A percentile compares a stretch with the other conserved stretches of the same genome.
Evolutionary conservation across 2,113 vertebrate genomes (phyloP).

Genomic region (Macaca nemestrina): DNA sequence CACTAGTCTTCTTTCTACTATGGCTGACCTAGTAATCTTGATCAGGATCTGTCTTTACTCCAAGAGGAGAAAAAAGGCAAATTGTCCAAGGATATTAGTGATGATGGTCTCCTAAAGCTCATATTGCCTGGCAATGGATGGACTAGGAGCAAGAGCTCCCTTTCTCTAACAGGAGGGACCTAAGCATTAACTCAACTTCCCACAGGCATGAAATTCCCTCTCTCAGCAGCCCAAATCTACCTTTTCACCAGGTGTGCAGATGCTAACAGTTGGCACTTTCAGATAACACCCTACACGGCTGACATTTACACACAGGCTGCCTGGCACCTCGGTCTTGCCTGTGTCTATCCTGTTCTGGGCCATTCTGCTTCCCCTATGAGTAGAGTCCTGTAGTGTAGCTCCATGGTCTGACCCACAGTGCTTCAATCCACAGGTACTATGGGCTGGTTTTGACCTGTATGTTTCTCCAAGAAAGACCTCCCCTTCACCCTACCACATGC

Average conservation of each 20-base stretch:
- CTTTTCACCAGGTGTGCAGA: neutral
- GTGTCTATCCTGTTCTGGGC: fast-evolving
- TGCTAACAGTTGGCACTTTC: neutral
- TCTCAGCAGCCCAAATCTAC: neutral
- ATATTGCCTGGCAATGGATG: fast-evolving
- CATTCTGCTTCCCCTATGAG: neutral
- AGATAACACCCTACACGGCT: neutral
- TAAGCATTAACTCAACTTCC: neutral
- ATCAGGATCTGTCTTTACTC: neutral
- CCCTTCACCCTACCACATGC: neutral
- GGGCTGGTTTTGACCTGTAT: neutral
- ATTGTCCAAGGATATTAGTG: neutral
- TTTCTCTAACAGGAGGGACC: neutral
- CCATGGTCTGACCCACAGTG: neutral
- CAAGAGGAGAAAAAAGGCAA: neutral
- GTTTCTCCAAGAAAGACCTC: neutral
- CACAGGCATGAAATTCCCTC: too few species aligned
- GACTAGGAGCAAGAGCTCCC: neutral
- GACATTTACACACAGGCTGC: neutral
- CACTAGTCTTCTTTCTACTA: neutral
- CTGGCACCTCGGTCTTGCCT: neutral
- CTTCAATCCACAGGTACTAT: neutral
- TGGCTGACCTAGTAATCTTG: neutral
- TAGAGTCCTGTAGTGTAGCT: neutral
- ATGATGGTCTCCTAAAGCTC: neutral